A percentile compares a stretch with the other conserved stretches of the same genome.
These are phyloP conservation scores for Beris morrisii DNA, from an alignment of 2,888 invertebrate species.

Conservation along the genomic window DNA sequence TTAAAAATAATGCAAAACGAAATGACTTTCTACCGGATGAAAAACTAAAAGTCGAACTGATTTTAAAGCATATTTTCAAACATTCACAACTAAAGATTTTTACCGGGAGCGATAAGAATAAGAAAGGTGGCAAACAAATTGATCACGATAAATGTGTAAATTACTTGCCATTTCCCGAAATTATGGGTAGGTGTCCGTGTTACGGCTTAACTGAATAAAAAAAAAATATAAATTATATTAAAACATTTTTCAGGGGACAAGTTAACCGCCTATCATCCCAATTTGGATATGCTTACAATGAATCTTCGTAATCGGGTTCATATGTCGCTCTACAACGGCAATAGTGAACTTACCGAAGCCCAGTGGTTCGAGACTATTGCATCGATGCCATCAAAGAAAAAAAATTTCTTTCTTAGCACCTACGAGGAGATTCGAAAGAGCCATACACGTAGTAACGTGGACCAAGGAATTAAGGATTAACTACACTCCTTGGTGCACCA, in stretches of 20 bases:
- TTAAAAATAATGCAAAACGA: slow-evolving; percentile 78
- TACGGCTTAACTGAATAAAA: too few relatives aligned
- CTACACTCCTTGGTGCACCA: neutral
- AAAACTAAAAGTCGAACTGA: slow-evolving; percentile 46
- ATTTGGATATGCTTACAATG: slow-evolving; percentile 42
- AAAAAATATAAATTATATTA: neutral
- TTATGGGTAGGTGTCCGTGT: slow-evolving; percentile 38
- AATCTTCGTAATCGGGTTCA: slow-evolving; percentile 47
- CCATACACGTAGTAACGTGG: neutral
- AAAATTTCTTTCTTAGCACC: slow-evolving; percentile 47
- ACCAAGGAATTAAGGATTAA: slow-evolving; percentile 3
- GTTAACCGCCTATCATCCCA: slow-evolving; percentile 42
- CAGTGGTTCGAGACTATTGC: slow-evolving; percentile 47
- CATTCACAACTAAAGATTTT: slow-evolving; percentile 47
- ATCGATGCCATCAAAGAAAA: slow-evolving; percentile 45
- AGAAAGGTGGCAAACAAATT: slow-evolving; percentile 38
- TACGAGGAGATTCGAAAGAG: slow-evolving; percentile 44
- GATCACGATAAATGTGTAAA: slow-evolving; percentile 44
- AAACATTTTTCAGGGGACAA: slow-evolving; percentile 36
- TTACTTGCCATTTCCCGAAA: slow-evolving; percentile 45
- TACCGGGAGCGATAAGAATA: slow-evolving; percentile 44
- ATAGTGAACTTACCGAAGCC: slow-evolving; percentile 46
- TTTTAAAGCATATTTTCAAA: slow-evolving; percentile 46
- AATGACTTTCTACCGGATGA: slow-evolving; percentile 67
- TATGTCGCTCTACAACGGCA: slow-evolving; percentile 47